A percentile compares a stretch with the other conserved stretches of the same genome.
These are phyloP conservation scores for Lamproptera curius DNA, from an alignment of 2,888 invertebrate species.

Conservation along the genomic window DNA sequence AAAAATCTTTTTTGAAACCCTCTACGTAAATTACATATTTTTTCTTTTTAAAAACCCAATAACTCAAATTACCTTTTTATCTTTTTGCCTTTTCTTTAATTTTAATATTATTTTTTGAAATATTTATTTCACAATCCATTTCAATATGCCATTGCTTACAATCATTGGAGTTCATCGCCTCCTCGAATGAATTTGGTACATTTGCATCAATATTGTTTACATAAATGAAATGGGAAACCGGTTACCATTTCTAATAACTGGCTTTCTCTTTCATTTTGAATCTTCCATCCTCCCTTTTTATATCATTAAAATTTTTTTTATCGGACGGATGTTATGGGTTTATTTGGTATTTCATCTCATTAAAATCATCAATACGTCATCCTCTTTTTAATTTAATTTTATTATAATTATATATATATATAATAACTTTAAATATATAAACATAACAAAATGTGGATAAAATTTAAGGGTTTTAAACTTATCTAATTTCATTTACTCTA, in stretches of 20 bases:
- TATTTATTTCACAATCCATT: slow-evolving; percentile 35
- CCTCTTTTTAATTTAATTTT: no score
- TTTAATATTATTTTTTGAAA: slow-evolving; percentile 27
- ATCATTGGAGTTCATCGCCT: slow-evolving; percentile 32
- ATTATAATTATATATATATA: no score
- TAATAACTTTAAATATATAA: no score
- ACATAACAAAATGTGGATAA: no score
- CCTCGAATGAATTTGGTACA: slow-evolving; percentile 32
- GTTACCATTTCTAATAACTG: slow-evolving; percentile 22
- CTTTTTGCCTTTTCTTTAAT: slow-evolving; percentile 32
- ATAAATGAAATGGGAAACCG: slow-evolving; percentile 28
- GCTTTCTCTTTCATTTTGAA: slow-evolving; percentile 21
- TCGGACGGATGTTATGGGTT: no score
- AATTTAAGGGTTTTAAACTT: no score
- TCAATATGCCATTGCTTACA: slow-evolving; percentile 31
- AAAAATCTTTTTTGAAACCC: no score
- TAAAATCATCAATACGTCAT: no score
- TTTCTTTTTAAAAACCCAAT: slow-evolving; percentile 37
- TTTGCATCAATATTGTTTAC: slow-evolving; percentile 32
- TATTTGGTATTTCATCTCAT: no score
- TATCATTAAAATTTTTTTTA: no score
- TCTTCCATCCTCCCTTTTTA: no score
- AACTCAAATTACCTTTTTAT: slow-evolving; percentile 35
- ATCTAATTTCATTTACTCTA: no score
- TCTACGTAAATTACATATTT: not conserved